Conservation (phyloP, 2,797 vertebrate genomes). For the Muscicapa comitata region DNA sequence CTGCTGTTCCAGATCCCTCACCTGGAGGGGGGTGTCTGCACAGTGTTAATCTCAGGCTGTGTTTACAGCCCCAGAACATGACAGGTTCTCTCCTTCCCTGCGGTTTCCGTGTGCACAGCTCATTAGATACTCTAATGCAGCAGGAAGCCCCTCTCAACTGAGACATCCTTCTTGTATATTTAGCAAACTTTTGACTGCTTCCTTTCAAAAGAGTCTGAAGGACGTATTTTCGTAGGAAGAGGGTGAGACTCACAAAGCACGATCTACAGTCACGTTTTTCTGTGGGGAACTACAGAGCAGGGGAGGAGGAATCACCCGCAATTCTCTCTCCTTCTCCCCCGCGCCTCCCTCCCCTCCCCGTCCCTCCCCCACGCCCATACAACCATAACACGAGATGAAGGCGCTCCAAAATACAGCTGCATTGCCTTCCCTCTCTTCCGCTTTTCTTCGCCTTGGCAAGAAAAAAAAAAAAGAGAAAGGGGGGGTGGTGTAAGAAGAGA, state of each 20-base stretch:
- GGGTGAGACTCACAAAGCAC: slow-evolving; percentile 63
- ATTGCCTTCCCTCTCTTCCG: neutral
- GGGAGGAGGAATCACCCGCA: slow-evolving; percentile 40
- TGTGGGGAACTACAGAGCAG: slow-evolving; percentile 65
- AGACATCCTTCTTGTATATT: slow-evolving; percentile 52
- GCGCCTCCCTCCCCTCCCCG: neutral
- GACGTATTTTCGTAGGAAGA: slow-evolving; percentile 55
- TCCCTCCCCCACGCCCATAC: slow-evolving; percentile 33
- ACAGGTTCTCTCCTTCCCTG: neutral
- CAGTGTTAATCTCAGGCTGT: neutral
- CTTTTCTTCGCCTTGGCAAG: neutral
- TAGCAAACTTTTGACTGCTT: slow-evolving; percentile 60
- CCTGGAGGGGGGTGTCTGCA: neutral
- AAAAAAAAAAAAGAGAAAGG: no score
- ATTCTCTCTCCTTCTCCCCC: slow-evolving; percentile 46
- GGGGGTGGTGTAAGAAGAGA: neutral
- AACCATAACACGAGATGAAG: slow-evolving; percentile 55
- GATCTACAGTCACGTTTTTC: slow-evolving; percentile 68
- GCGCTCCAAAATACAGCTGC: slow-evolving; percentile 43
- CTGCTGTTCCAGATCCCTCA: neutral
- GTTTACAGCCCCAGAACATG: neutral
- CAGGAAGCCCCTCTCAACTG: slow-evolving; percentile 23
- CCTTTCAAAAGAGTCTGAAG: slow-evolving; percentile 29
- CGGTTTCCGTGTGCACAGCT: neutral
- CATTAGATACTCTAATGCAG: neutral